Base-by-base conservation (phyloP, 2,797 vertebrate genomes). In the Lutjanus argentimaculatus region DNA sequence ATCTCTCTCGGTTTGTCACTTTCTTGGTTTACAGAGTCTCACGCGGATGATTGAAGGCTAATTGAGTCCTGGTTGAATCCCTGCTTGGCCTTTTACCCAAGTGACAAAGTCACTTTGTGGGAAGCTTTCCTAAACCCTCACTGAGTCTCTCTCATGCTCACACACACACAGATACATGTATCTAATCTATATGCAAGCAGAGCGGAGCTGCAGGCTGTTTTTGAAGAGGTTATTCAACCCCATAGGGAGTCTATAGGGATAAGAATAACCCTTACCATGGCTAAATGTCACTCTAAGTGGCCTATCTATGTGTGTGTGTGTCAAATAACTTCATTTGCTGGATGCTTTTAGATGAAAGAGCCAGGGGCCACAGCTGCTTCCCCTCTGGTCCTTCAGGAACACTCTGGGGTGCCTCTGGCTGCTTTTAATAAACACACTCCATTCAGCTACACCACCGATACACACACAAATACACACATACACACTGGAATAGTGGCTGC, bases 281-380 rank as follows among this genome's bases (percentile, higher is more conserved):
- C 82, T 87, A 90, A 93, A 91, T 94, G 90, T 87, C 93, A 91
- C 77, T 61, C 77, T 82, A 79, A 75, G 58, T 71, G 55, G 56
- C 62, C 45, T 67, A 64, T 70, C 43, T 72, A 53, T 75, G 42
- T 45, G 55, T 72, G 30, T 53, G 42, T 48, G 61, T 48, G 79
- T 57, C 21, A 64, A 82, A 72, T 87, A 84, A 75, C 81, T 91
- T 88, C 87, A 91, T 87, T 90, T 92, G 72, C 22, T 70, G 73
- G 82, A 85, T 81, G 71, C 81, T 87, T 91, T 91, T 89, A 89
- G 91, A 90, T 89, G 75, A 92, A 91, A 91, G 90, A 78, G 72
- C 53, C 61, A 64, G 59, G 57, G 74, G 65, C 87, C 85, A 85
- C 92, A 90, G 89, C 89, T 85, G 88, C 62, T 79, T 77, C 85